These are phyloP conservation scores for Calycopis cecrops DNA, from an alignment of 1,140 invertebrate genomes.

Conservation along the genomic window DNA sequence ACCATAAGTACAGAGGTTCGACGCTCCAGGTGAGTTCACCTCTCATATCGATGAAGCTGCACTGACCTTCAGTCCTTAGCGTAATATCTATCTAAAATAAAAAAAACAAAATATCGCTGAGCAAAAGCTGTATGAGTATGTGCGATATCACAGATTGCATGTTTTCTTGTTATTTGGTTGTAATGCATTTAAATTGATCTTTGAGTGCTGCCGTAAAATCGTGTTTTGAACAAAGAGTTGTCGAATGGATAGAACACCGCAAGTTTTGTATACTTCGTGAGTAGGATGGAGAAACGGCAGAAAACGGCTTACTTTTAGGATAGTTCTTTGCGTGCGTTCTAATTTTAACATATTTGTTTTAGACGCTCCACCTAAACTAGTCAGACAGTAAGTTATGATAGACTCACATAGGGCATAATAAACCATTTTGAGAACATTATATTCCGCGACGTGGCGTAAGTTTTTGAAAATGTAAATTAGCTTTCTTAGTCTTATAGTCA, in stretches of 20 bases:
- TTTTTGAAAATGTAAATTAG: slow-evolving; percentile 16
- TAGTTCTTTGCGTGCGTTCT: too few relatives aligned
- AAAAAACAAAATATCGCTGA: too few relatives aligned
- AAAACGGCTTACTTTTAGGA: slow-evolving; percentile 12
- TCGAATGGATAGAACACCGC: neutral
- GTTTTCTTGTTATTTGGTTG: too few relatives aligned
- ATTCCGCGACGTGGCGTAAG: slow-evolving; percentile 2
- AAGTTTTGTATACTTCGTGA: slow-evolving; percentile 3
- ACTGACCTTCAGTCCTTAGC: too few relatives aligned
- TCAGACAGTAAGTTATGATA: slow-evolving; percentile 16
- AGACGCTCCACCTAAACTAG: slow-evolving; percentile 13
- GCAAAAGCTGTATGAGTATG: too few relatives aligned
- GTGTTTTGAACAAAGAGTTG: slow-evolving; percentile 8
- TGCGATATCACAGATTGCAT: too few relatives aligned
- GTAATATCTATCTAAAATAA: too few relatives aligned
- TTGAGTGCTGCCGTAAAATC: neutral
- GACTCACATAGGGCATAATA: slow-evolving; percentile 14
- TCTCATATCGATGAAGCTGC: too few relatives aligned
- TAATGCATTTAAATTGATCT: neutral
- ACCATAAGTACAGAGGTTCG: too few relatives aligned
- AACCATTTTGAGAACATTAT: slow-evolving; percentile 3
- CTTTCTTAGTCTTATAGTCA: slow-evolving; percentile 9
- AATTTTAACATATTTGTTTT: too few relatives aligned
- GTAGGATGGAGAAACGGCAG: slow-evolving; percentile 3
- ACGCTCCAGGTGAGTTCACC: too few relatives aligned